Percentiles rank a stretch among this genome's conserved stretches.
Conservation (phyloP, 2,888 invertebrate species). For the Euplagia quadripunctaria region DNA sequence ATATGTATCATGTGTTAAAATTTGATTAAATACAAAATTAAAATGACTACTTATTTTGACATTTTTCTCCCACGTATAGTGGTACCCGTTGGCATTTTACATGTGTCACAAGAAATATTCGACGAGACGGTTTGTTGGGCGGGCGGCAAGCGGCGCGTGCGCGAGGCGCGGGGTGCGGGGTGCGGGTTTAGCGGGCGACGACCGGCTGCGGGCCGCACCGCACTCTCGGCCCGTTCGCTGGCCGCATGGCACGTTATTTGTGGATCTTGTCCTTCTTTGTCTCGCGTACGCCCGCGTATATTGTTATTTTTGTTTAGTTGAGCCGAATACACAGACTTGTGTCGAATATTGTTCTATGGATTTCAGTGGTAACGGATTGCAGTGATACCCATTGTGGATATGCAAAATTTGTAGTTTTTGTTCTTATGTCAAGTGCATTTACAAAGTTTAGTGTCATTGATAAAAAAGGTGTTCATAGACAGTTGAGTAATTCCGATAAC, state of each 20-base stretch:
- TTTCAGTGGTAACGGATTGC: conserved; percentile 85
- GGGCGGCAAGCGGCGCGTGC: conserved; percentile 75
- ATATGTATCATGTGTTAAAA: conserved; percentile 29
- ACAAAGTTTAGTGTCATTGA: conserved; percentile 37
- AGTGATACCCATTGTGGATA: conserved; percentile 74
- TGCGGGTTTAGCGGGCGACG: conserved; percentile 62
- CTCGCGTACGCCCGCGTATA: conserved; percentile 66
- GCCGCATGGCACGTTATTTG: conserved; percentile 61
- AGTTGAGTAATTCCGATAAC: conserved; percentile 18
- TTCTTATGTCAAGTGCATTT: conserved; percentile 40
- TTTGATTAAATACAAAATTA: conserved; percentile 28
- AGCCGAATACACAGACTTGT: conserved; percentile 51
- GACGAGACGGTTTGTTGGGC: conserved; percentile 72
- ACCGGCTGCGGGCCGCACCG: conserved; percentile 67
- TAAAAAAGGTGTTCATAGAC: conserved; percentile 32
- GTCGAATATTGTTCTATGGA: conserved; percentile 72
- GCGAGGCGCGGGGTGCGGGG: conserved; percentile 68
- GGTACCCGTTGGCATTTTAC: conserved; percentile 74
- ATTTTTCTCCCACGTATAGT: conserved; percentile 64
- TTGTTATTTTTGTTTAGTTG: conserved; percentile 75
- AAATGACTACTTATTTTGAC: conserved; percentile 43
- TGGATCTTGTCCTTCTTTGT: conserved; percentile 69
- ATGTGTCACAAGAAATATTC: conserved; percentile 75
- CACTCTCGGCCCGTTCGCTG: conserved; percentile 78
- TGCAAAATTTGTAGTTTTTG: conserved; percentile 33